phyloP scores from a whole-genome alignment of 1,140 invertebrate species.

The Conus ventricosus region DNA sequence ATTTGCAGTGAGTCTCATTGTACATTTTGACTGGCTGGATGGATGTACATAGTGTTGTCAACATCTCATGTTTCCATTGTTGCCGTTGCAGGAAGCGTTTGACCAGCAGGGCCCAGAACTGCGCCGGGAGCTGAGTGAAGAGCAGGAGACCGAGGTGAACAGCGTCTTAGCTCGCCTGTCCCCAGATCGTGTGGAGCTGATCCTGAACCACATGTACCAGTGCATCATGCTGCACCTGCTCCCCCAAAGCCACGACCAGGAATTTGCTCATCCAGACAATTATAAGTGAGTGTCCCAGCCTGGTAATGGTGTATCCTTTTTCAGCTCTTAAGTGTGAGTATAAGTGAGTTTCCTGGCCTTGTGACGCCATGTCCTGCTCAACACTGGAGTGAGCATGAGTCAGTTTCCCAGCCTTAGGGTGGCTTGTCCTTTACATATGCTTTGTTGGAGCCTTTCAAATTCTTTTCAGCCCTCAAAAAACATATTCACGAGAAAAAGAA shows the following conservation, averaged over 20 bases:
- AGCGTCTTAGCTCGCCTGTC: conserved; percentile 27
- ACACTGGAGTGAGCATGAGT: too few relatives aligned
- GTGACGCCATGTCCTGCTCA: too few relatives aligned
- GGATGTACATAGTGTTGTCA: neutral
- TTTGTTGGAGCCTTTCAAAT: too few relatives aligned
- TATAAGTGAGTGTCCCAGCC: neutral
- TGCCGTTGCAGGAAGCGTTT: conserved; percentile 55
- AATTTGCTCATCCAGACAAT: neutral
- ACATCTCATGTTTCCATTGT: neutral
- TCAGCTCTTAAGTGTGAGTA: too few relatives aligned
- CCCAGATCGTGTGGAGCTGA: conserved; percentile 42
- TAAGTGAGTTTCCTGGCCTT: too few relatives aligned
- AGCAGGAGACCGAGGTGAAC: conserved; percentile 31
- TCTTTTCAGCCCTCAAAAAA: too few relatives aligned
- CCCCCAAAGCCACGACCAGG: neutral
- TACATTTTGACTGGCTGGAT: neutral
- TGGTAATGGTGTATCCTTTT: too few relatives aligned
- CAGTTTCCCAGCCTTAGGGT: too few relatives aligned
- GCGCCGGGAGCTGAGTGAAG: conserved; percentile 39
- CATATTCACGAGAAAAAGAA: too few relatives aligned
- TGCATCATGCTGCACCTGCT: conserved; percentile 56
- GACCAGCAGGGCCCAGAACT: conserved; percentile 43
- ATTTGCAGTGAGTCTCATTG: too few relatives aligned
- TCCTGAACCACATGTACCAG: conserved; percentile 52
- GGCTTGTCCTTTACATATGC: too few relatives aligned